Evolutionary conservation across 2,888 invertebrate genomes (phyloP).

Genomic region (Creontiades dilutus): DNA sequence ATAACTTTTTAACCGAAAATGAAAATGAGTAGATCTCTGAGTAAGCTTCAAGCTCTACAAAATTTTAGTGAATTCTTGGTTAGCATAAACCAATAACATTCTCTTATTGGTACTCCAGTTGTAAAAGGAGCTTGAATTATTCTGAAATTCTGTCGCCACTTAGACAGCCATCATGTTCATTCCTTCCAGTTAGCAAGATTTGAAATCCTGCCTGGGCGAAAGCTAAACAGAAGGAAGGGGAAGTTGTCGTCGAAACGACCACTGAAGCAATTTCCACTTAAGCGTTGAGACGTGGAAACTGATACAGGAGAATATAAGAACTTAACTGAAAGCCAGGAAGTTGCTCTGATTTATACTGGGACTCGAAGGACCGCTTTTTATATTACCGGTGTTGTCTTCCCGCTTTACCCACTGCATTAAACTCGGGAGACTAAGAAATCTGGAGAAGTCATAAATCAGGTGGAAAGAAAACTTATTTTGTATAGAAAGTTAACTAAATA

Average conservation of each 20-base stretch:
- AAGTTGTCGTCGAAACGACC: background rate
- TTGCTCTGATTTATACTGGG: background rate
- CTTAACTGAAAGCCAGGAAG: background rate
- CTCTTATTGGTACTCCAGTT: too few species aligned
- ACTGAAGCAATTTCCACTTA: conserved; percentile 8
- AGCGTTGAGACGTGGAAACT: background rate
- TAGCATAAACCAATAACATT: too few species aligned
- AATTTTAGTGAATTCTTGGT: too few species aligned
- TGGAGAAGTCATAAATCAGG: background rate
- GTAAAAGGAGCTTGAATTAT: too few species aligned
- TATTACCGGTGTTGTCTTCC: conserved; percentile 12
- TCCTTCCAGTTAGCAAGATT: too few species aligned
- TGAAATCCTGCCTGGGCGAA: too few species aligned
- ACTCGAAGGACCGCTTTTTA: background rate
- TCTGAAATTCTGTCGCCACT: too few species aligned
- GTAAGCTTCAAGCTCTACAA: too few species aligned
- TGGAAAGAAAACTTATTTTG: conserved; percentile 38
- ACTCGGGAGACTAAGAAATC: conserved; percentile 9
- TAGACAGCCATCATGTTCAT: too few species aligned
- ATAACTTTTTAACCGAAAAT: too few species aligned
- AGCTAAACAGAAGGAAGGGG: too few species aligned
- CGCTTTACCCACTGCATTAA: background rate
- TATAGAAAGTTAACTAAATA: background rate
- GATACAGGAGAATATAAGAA: conserved; percentile 17
- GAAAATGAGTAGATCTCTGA: too few species aligned